phyloP scores from a whole-genome alignment of 2,113 vertebrate genomes.

The Argyrosomus japonicus region DNA sequence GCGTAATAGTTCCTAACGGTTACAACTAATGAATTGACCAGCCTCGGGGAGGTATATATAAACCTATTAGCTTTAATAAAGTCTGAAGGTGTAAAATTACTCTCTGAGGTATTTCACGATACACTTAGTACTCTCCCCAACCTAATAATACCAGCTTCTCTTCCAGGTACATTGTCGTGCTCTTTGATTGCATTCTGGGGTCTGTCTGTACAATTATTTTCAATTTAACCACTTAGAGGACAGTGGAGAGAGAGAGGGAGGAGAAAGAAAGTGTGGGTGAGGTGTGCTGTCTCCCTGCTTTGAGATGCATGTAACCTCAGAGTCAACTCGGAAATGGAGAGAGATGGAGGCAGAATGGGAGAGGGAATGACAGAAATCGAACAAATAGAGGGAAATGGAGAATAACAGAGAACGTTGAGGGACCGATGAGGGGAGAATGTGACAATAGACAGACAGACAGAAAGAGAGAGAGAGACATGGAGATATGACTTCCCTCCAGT shows the following conservation, averaged over 20 bases:
- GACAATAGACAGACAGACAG: slow-evolving; percentile 19
- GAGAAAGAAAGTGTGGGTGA: background rate
- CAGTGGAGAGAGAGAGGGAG: slow-evolving; percentile 10
- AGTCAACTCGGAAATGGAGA: slow-evolving; percentile 1
- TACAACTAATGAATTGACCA: slow-evolving; percentile 80
- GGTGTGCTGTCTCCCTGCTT: slow-evolving; percentile 9
- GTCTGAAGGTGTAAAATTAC: slow-evolving; percentile 77
- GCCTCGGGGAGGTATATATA: slow-evolving; percentile 79
- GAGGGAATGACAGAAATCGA: slow-evolving; percentile 19
- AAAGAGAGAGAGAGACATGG: slow-evolving; percentile 38
- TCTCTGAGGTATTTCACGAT: slow-evolving; percentile 76
- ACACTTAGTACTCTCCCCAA: slow-evolving; percentile 75
- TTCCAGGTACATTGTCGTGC: slow-evolving; percentile 56
- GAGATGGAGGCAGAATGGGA: slow-evolving; percentile 2
- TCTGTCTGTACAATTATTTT: slow-evolving; percentile 75
- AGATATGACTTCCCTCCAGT: slow-evolving; percentile 53
- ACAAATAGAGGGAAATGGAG: slow-evolving; percentile 14
- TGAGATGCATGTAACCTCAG: slow-evolving; percentile 19
- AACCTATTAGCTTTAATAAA: slow-evolving; percentile 82
- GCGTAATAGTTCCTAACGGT: slow-evolving; percentile 73
- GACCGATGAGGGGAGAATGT: background rate
- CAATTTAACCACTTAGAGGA: slow-evolving; percentile 75
- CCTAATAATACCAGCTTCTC: slow-evolving; percentile 68
- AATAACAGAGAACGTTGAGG: background rate
- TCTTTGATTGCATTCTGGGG: slow-evolving; percentile 69